Conservation (phyloP, 2,797 vertebrate genomes). For the Balearica regulorum region DNA sequence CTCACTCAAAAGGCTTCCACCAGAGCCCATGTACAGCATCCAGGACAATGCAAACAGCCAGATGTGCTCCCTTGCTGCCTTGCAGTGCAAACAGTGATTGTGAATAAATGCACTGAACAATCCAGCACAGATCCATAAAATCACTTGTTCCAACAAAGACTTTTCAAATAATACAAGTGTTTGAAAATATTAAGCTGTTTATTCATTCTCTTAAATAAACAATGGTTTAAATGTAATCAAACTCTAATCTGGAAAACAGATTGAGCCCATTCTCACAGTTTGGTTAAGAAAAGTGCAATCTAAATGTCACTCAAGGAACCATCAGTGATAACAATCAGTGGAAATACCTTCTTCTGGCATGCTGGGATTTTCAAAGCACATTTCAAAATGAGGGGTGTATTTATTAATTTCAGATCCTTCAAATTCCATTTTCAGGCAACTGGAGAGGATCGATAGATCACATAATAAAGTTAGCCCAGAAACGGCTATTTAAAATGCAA, state of each 20-base stretch:
- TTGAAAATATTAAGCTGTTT: background rate
- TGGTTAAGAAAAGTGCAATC: background rate
- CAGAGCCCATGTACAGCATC: background rate
- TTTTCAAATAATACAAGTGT: background rate
- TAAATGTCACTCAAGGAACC: background rate
- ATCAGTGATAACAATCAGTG: background rate
- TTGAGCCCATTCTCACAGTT: background rate
- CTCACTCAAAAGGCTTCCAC: background rate
- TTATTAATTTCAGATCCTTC: background rate
- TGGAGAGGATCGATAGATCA: background rate
- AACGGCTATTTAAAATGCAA: background rate
- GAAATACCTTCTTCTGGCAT: background rate
- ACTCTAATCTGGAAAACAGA: background rate
- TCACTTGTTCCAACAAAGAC: background rate
- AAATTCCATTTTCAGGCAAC: background rate
- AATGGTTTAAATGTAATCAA: background rate
- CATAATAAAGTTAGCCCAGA: background rate
- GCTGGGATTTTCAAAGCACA: background rate
- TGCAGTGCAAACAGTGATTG: background rate
- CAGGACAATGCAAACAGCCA: background rate
- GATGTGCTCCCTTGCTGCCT: background rate
- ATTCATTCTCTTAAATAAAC: background rate
- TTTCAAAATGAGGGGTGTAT: background rate
- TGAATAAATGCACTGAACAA: background rate
- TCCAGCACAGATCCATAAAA: background rate